Base-by-base conservation (phyloP, 2,888 invertebrate genomes). In the Drosophila paucipuncta region DNA sequence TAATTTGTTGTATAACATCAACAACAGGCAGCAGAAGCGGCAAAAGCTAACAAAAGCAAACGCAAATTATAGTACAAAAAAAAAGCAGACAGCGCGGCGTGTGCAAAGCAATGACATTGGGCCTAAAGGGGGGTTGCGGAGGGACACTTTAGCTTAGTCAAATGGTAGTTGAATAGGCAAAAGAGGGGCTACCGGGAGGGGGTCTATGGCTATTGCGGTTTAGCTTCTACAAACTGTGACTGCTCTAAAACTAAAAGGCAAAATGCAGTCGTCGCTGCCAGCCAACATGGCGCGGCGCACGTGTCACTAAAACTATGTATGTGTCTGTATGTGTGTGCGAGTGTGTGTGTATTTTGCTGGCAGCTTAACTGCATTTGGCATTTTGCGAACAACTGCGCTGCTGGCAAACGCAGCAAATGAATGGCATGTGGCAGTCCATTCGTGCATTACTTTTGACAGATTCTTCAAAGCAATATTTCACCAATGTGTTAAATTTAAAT, bases 1-100 rank as follows among this genome's bases (percentile, higher is more conserved):
- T 88, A 86, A 88, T 86, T 86, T 88, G 88, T 86, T 86, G 83
- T 88, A 82, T 86, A 86, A 88, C 88, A 85, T 78, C 82, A 81
- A 82, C 75, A 78, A n/a, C 55, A 28, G 77, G 77, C 73, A 54
- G 52, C 64, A 52, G 58, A 65, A 74, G 79, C 76, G 49, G 58
- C 66, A 50, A 62, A 66, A 66, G 76, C 74, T 52, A 76, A 78
- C 72, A 76, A 76, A 82, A 79, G 78, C 87, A 77, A 80, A 77
- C 71, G 63, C 76, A 83, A 88, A 86, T 86, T 86, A 86, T 80
- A 86, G 82, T 83, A 85, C 79, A 82, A 80, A 76, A 47, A 82
- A 54, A 71, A 78, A 57, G 85, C 85, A 86, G 85, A 86, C 85
- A 78, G 83, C 73, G 68, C 88, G 85, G 88, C 85, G 82, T 78